phyloP scores from a whole-genome alignment of 2,113 vertebrate genomes.

The Dipodomys merriami region DNA sequence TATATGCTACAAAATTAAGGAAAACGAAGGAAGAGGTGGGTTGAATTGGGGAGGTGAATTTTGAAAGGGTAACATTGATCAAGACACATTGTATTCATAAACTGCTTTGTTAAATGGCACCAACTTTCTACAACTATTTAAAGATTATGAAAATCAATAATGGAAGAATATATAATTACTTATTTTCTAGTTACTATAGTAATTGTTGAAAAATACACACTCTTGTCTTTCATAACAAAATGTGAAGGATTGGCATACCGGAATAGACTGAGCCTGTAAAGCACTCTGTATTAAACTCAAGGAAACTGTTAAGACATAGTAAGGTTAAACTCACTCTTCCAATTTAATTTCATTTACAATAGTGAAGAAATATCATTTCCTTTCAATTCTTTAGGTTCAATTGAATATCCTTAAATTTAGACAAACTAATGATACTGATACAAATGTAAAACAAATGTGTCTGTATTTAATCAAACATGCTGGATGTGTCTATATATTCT shows the following conservation, averaged over 20 bases:
- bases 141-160: not conserved
- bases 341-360: not conserved
- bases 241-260: not conserved
- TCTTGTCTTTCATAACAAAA: not conserved
- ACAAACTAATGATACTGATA: not conserved
- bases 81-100: too few relatives aligned
- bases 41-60: too few relatives aligned
- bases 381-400: constrained; percentile 15
- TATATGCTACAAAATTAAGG: too few relatives aligned
- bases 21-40: too few relatives aligned
- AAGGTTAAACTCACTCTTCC: constrained; percentile 34
- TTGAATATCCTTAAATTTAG: not conserved
- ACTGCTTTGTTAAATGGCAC: too few relatives aligned
- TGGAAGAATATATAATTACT: not conserved
- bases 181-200: not conserved
- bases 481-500: not conserved
- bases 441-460: not conserved
- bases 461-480: not conserved
- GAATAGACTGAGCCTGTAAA: not conserved
- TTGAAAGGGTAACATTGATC: too few relatives aligned
- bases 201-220: not conserved
- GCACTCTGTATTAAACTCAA: not conserved
- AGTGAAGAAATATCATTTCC: not conserved
- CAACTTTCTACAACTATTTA: too few relatives aligned
- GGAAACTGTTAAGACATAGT: not conserved